Base-by-base conservation (phyloP, 2,797 vertebrate genomes). In the Schizothorax lantsangensis region DNA sequence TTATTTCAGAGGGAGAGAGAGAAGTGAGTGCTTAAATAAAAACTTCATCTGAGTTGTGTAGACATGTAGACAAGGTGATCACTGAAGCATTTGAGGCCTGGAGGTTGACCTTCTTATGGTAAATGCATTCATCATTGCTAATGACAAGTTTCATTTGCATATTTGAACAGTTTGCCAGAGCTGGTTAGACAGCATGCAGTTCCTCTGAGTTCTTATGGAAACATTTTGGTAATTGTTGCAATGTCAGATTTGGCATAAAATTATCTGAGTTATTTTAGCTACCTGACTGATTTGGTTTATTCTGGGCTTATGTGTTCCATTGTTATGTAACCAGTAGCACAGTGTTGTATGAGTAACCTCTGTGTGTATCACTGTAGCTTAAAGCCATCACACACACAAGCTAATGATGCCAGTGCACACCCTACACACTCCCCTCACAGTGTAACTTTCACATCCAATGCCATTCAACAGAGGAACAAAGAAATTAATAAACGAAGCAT, bases 91-190 rank as follows among this genome's bases (percentile, higher is more conserved):
- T 40, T n/a, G 47, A 54, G 23, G 21, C 66, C 66, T 72, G 77
- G 68, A 72, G 77, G 23, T 69, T 79, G 52, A 54, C 52, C 49
- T 71, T 38, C 19, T 36, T 72, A 11, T 57, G 36, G 52, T 85
- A 72, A 85, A 85, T 54, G n/a, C 75, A 59, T 85, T 84, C 45
- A 78, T 85, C 77, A 69, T 71, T 72, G 75, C 52, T 80, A 80
- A 85, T 80, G 64, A 85, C 0, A 40, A 59, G 49, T 78, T 71
- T 88, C 33, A 88, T 90, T 83, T 88, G 68, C 89, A 90, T 88
- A 88, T 79, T 43, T 57, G 15, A 45, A 49, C 33, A 5, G 26
- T 59, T 80, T 33, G 77, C 33, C 26, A 33, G n/a, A 85, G 38
- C 26, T 45, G 38, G 52, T 62, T 45, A 79, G 52, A 74, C 26